Evolutionary conservation across 2,888 invertebrate species (phyloP), one percentile per base, ranked within the genome.

Genomic region (Torymus texanus): DNA sequence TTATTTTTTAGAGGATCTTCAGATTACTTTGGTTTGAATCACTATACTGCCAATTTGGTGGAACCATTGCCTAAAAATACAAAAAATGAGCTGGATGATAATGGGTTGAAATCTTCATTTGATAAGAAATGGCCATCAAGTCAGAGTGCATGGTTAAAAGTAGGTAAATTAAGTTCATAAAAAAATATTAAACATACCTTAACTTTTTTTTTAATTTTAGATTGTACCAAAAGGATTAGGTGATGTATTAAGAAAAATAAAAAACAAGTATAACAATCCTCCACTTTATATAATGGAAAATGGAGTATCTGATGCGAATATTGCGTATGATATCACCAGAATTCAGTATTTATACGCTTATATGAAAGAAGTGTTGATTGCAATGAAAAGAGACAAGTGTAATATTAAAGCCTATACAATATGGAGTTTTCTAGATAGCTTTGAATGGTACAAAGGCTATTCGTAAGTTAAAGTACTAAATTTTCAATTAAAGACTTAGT

Each of bases 341-440:
- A 78, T 85, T 2, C 14, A 81, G 18, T 88, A 86, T 81, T 81
- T 90, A 0, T 88, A 91, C 81, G 88, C 85, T 10, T 92, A 93
- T 80, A 85, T 93, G 8, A 87, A 88, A 41, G 91, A 91, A 2
- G 74, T 92, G 78, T 80, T 92, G 21, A 90, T 92, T 68, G 92
- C 92, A 0, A 82, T 92, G 0, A 87, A 91, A 10, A 82, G 83
- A 14, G 91, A 92, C 8, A 91, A 91, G 0, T 92, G 91, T 75
- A 89, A 92, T 82, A 86, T 93, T 0, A 87, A 84, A 78, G 93
- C 92, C 0, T 94, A 94, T 85, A 91, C 92, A 0, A 92, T 91
- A 0, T 94, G 94, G 93, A 93, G 93, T 51, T 87, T 94, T 8
- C 91, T 94, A 85, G 95, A 95, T 84, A 93, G 93, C 83, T 93